Evolutionary conservation across 2,888 invertebrate species (phyloP), one percentile per base, ranked within the genome.

Genomic region (Cerastoderma edule): DNA sequence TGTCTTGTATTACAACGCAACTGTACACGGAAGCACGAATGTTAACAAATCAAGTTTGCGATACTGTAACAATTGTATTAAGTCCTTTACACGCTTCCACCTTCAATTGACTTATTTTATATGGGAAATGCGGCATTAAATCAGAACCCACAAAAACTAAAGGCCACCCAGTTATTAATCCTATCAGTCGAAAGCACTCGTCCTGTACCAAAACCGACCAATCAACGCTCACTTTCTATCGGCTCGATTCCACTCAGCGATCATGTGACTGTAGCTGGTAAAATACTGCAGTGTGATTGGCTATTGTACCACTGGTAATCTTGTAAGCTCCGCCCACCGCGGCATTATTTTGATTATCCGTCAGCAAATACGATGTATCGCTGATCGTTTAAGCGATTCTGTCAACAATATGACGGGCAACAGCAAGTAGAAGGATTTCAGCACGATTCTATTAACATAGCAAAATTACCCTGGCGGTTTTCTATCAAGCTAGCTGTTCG

Each of bases 21-120:
- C 24, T 22, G 2, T 24, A 39, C 60, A 60, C 60, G 13, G 13
- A 33, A 57, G 33, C 8, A 57, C 33, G 39, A 60, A 33, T 0
- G 60, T 60, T 60, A 60, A 60, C 60, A 60, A 60, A 60, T 60
- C 60, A 60, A 60, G 39, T 27, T 22, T 22, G 39, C 22, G 60
- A 60, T 60, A 60, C 39, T 60, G 60, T 60, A 39, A 60, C 60
- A 60, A 60, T 60, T 60, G 35, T 60, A 60, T 60, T 35, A 60
- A 60, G 60, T 60, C 60, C 60, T 39, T 35, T 30, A 60, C 6
- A 22, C 32, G 33, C 16, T 60, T 60, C 33, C 28, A 33, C 60
- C 27, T 56, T 33, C 32, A 57, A 60, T 60, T 60, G 60, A 60
- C 60, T 60, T 60, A 39, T 60, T 60, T 60, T 60, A 60, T 60